Percentiles rank a stretch among this genome's conserved stretches.
Evolutionary conservation across 2,113 vertebrate genomes (phyloP).

Genomic region (Nesogale talazaci): DNA sequence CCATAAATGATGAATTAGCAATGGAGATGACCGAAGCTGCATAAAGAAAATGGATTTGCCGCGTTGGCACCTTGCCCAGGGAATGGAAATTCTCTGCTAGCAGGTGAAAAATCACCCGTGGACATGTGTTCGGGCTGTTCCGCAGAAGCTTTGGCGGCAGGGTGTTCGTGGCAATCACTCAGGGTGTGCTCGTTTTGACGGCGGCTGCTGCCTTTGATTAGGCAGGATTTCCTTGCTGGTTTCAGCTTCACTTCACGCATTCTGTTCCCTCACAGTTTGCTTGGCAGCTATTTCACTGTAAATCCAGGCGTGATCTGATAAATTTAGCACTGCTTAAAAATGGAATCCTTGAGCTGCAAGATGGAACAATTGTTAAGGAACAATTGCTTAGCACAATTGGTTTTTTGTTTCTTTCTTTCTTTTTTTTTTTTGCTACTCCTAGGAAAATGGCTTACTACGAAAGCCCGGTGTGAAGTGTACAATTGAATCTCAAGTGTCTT

Average conservation of each 20-base stretch:
- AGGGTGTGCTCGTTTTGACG: neutral
- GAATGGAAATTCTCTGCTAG: neutral
- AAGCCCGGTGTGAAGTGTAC: neutral
- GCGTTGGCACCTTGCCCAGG: neutral
- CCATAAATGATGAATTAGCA: neutral
- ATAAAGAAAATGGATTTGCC: neutral
- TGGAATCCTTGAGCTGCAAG: constrained; percentile 30
- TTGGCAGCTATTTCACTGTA: constrained; percentile 59
- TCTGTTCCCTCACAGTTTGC: constrained; percentile 55
- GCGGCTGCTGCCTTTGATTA: neutral
- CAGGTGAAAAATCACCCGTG: neutral
- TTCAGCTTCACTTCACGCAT: neutral
- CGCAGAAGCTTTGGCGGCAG: rapidly evolving
- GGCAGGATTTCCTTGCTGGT: constrained; percentile 48
- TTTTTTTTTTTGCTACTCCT: too few species aligned
- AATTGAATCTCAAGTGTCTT: neutral
- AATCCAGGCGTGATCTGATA: constrained; percentile 62
- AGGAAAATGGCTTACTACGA: neutral
- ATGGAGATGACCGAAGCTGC: neutral
- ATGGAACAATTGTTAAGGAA: constrained; percentile 41
- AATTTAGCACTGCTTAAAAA: constrained; percentile 70
- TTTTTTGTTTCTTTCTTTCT: constrained; percentile 50
- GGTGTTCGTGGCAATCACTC: neutral
- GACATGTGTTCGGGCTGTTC: neutral
- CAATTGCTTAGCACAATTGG: neutral